Conservation (phyloP, 1,140 invertebrate species). For the Ips typographus region DNA sequence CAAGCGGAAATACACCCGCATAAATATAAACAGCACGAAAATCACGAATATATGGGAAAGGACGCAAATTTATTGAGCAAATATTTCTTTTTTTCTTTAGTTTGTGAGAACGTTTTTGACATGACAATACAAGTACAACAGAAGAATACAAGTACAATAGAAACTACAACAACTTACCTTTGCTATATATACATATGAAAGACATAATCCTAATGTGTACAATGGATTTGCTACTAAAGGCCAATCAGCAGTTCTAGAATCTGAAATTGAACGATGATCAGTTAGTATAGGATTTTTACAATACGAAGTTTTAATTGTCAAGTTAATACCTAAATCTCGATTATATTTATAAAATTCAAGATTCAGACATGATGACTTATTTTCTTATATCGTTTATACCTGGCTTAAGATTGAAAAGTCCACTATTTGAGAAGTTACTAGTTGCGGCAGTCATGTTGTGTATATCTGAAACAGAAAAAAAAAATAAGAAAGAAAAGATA, state of each 20-base stretch:
- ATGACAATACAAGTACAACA: too few species aligned
- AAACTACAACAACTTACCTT: constrained; percentile 59
- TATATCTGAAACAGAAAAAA: constrained; percentile 8
- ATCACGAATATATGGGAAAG: too few species aligned
- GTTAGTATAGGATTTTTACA: too few species aligned
- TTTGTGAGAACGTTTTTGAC: too few species aligned
- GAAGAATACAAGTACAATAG: too few species aligned
- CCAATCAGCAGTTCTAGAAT: constrained; percentile 81
- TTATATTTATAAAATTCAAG: not conserved
- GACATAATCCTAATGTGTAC: constrained; percentile 75
- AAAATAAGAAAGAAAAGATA: too few species aligned
- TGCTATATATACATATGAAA: constrained; percentile 74
- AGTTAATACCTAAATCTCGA: too few species aligned
- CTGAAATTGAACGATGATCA: constrained; percentile 55
- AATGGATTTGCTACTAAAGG: constrained; percentile 80
- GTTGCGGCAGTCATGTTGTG: constrained; percentile 5
- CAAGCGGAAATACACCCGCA: too few species aligned
- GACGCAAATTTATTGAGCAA: too few species aligned
- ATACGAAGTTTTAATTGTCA: too few species aligned
- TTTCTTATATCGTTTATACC: not conserved
- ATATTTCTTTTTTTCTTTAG: too few species aligned
- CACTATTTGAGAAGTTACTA: not conserved
- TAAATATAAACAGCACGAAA: too few species aligned
- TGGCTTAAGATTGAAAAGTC: constrained; percentile 2
- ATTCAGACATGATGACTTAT: not conserved